Conservation (phyloP, 2,888 invertebrate species). For the Ichneumoninae sp. region DNA sequence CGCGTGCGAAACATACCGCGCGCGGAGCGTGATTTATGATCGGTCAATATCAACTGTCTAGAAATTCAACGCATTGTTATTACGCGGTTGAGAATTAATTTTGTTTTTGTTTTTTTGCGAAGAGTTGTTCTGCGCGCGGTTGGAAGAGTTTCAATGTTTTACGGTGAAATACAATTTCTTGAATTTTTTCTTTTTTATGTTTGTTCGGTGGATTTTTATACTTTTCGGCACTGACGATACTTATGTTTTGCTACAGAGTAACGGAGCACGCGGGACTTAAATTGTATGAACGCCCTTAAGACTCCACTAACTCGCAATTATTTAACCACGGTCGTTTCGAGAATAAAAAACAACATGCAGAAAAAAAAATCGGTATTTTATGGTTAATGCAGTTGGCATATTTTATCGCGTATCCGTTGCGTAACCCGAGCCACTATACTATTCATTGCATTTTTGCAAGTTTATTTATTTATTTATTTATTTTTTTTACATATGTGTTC, state of each 20-base stretch:
- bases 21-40: not conserved
- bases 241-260: no score
- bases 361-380: not conserved
- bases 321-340: not conserved
- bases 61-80: not conserved
- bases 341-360: not conserved
- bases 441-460: no score
- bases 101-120: not conserved
- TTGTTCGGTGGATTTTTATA: no score
- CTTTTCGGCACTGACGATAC: no score
- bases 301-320: not conserved
- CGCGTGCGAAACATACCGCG: conserved; percentile 16
- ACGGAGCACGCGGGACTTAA: no score
- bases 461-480: no score
- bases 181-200: no score
- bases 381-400: conserved; percentile 4
- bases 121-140: not conserved
- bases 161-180: no score
- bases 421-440: not conserved
- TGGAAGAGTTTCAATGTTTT: not conserved
- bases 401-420: conserved; percentile 14
- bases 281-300: not conserved
- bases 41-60: not conserved
- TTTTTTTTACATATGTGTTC: no score
- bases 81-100: not conserved